phyloP scores from a whole-genome alignment of 2,888 invertebrate genomes.

The Nipponacmea schrenckii region DNA sequence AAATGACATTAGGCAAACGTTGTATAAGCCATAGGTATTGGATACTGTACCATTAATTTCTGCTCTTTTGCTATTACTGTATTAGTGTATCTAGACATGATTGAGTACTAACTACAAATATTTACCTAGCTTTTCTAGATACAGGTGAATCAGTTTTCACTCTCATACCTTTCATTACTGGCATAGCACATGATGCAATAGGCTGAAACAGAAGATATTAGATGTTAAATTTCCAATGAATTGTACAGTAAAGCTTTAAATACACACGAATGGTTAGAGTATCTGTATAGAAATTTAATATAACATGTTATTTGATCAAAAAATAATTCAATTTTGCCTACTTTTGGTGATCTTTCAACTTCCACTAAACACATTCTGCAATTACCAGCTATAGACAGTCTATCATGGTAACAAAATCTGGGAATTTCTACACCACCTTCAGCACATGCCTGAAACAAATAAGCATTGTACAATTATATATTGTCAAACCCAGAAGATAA shows the following conservation, averaged over 20 bases:
- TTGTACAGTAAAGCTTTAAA: too few relatives aligned
- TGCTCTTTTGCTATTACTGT: too few relatives aligned
- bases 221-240: too few relatives aligned
- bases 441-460: conserved; percentile 84
- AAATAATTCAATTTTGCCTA: conserved; percentile 36
- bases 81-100: too few relatives aligned
- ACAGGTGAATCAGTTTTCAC: conserved; percentile 97
- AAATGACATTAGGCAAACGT: too few relatives aligned
- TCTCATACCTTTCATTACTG: conserved; percentile 98
- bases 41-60: too few relatives aligned
- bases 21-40: too few relatives aligned
- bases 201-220: conserved; percentile 72
- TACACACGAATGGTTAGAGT: too few relatives aligned
- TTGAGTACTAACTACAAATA: not conserved
- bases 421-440: conserved; percentile 97
- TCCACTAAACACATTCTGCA: conserved; percentile 99
- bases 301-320: too few relatives aligned
- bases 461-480: too few relatives aligned
- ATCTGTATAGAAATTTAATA: too few relatives aligned
- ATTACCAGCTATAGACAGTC: conserved; percentile 97
- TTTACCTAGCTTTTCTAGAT: conserved; percentile 80
- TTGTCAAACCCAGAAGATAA: too few relatives aligned
- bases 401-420: conserved; percentile 98
- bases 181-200: conserved; percentile 99
- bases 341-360: conserved; percentile 96